Percentiles rank a stretch among this genome's conserved stretches.
Evolutionary conservation across 1,140 invertebrate genomes (phyloP).

Genomic region (Drosophila subpulchrella): DNA sequence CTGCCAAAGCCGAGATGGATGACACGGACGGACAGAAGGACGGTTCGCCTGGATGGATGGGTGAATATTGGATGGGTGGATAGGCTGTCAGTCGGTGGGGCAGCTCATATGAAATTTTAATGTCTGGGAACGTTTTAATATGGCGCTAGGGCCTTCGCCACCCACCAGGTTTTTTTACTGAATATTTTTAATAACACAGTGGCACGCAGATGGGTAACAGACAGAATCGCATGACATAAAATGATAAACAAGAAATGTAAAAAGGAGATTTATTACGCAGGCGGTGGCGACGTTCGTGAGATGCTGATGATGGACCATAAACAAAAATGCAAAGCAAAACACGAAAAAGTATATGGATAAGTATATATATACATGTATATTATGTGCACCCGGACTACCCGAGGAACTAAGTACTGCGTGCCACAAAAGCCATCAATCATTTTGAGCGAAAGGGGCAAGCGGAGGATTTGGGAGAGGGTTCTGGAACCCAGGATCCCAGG

Average conservation of each 20-base stretch:
- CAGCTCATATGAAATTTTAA: conserved; percentile 77
- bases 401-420: conserved; percentile 59
- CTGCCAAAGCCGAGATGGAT: conserved; percentile 79
- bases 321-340: conserved; percentile 74
- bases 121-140: conserved; percentile 81
- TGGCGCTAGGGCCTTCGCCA: conserved; percentile 48
- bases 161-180: conserved; percentile 36
- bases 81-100: conserved; percentile 46
- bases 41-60: conserved; percentile 37
- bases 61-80: conserved; percentile 36
- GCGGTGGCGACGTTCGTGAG: conserved; percentile 57
- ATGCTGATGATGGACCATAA: conserved; percentile 80
- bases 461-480: conserved; percentile 30
- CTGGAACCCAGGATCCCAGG: neutral
- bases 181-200: conserved; percentile 68
- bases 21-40: conserved; percentile 44
- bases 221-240: conserved; percentile 80
- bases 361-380: conserved; percentile 36
- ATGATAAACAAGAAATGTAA: conserved; percentile 79
- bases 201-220: conserved; percentile 57
- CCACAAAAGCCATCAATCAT: conserved; percentile 82
- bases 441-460: conserved; percentile 80
- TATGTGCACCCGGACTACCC: conserved; percentile 36
- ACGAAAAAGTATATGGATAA: conserved; percentile 45
- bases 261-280: conserved; percentile 82